These are phyloP conservation scores for Dermatophagoides farinae DNA, from an alignment of 1,140 invertebrate species.

Conservation along the genomic window DNA sequence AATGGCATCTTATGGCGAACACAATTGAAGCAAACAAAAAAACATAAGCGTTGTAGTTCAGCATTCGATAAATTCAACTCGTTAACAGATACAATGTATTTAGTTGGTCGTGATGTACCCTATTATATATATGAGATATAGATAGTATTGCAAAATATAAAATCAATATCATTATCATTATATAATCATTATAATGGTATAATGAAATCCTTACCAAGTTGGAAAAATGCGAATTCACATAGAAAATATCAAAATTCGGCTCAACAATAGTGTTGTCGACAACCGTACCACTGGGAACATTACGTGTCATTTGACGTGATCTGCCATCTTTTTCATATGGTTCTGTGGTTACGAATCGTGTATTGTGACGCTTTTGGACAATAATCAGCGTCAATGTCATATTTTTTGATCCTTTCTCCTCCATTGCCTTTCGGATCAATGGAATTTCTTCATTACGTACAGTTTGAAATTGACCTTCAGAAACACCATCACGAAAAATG, in stretches of 20 bases:
- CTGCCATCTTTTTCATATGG: background rate
- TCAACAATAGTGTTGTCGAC: constrained; percentile 7
- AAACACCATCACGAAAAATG: constrained; percentile 30
- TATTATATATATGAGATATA: no score
- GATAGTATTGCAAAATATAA: no score
- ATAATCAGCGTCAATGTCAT: constrained; percentile 11
- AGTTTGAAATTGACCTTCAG: constrained; percentile 27
- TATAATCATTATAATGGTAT: no score
- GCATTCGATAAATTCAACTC: background rate
- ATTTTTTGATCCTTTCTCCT: constrained; percentile 16
- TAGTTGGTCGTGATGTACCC: background rate
- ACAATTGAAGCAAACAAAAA: background rate
- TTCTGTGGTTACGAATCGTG: constrained; percentile 6
- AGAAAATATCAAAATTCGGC: background rate
- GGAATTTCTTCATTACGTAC: constrained; percentile 19
- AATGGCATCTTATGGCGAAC: background rate
- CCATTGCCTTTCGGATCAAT: constrained; percentile 14
- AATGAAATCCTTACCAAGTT: constrained; percentile 5
- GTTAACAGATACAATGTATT: background rate
- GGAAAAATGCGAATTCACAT: background rate
- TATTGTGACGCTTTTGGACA: constrained; percentile 15
- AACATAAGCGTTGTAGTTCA: background rate
- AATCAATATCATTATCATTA: no score
- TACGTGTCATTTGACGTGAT: background rate
- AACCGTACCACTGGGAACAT: constrained; percentile 7